Evolutionary conservation across 2,797 vertebrate genomes (phyloP), one percentile per base, ranked within the genome.

Genomic region (Cirrhinus molitorella): DNA sequence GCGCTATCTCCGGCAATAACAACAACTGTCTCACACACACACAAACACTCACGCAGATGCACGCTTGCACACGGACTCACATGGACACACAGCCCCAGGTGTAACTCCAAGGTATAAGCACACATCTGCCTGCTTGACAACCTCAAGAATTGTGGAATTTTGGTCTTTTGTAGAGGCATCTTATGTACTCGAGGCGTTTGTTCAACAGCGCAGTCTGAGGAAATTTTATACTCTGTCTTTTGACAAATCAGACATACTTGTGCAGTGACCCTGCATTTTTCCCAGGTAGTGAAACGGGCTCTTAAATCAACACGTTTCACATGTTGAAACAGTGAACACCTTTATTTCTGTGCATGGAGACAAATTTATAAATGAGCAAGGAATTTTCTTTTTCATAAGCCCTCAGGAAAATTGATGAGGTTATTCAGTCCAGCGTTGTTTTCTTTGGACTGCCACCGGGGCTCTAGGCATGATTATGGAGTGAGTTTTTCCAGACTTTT

Each of bases 401-500:
- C 23, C 81, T 2, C 81, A 84, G 53, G 80, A 90, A 93, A 92
- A 88, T 87, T 81, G 82, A 82, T 90, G 89, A 92, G 88, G 92
- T 85, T 81, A 74, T 81, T 89, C 84, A 87, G 85, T 88, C 87
- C 91, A 91, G 88, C 81, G 45, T 84, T 91, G 92, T 94, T 94
- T 92, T 92, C 91, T 87, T 92, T 93, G 89, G 90, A 90, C 73
- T 80, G 82, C 77, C 85, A 70, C 83, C 31, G 59, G 81, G 61
- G 17, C 76, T 83, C 88, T 80, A 92, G 86, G 88, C 81, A 85
- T 84, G 75, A 78, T 89, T 86, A 87, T 87, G 81, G 83, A 92
- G 88, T 92, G 87, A 88, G 93, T 93, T 94, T 90, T 95, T 92
- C 92, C 91, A 91, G 89, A 89, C 91, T 91, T 81, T 87, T 79